Evolutionary conservation across 1,140 invertebrate genomes (phyloP), one percentile per base, ranked within the genome.

Genomic region (Drosophila bifasciata): DNA sequence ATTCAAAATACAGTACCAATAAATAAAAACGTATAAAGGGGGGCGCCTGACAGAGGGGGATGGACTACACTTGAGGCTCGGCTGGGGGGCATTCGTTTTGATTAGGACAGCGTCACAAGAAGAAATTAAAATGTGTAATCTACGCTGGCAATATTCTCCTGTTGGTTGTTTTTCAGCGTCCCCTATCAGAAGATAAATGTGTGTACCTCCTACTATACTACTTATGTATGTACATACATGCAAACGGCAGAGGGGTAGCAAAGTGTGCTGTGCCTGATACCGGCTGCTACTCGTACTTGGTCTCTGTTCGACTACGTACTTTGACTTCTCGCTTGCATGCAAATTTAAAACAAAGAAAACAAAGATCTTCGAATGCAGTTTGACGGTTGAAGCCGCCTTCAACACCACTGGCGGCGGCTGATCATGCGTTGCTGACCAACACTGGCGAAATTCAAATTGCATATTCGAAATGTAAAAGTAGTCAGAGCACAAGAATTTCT

Each of bases 51-150:
- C 17, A 57, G 6, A n/a, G n/a, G 41, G 28, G 4, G 7, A 7
- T 41, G 17, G 43, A 66, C 46, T 56, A 41, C 63, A 58, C 52
- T 59, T 19, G 25, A 19, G 5, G 17, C 28, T 17, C 5, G 21
- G 69, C 39, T 63, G 59, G 55, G 28, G 62, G 68, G 51, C 64
- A 55, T 59, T 61, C 36, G 53, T 53, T 61, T 67, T 86, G 81
- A 86, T 86, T 81, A 88, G 32, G 3, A 5, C 32, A 13, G 61
- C 83, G 36, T 48, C 36, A 32, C 3, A 23, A 36, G 21, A n/a
- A 69, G 58, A 55, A 75, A 79, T 84, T 58, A 52, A 58, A 57
- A 79, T 66, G 52, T 69, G 68, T 62, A 83, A 83, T 81, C 62
- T 73, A 46, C 70, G 52, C 6, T 55, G 51, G 59, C 50, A 55